Percentiles rank a stretch among this genome's conserved stretches.
phyloP scores from a whole-genome alignment of 2,888 invertebrate species.

The Gastrophysa polygoni region DNA sequence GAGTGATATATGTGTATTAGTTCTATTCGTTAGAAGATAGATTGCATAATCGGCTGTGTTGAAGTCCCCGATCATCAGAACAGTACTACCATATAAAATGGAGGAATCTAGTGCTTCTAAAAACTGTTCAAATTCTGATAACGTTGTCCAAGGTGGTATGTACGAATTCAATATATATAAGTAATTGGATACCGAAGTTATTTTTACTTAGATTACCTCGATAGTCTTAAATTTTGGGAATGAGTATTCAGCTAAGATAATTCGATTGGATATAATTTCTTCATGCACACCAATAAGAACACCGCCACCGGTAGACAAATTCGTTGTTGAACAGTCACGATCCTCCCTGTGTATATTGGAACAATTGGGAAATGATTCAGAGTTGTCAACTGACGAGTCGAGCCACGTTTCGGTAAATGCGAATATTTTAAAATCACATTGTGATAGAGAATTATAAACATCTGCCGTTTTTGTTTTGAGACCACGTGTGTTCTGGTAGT shows the following conservation, averaged over 20 bases:
- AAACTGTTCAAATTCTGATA: neutral
- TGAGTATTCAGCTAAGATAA: neutral
- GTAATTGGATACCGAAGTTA: neutral
- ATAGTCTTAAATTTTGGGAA: neutral
- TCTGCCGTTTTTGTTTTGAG: too few relatives aligned
- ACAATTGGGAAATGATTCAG: neutral
- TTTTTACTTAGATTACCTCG: neutral
- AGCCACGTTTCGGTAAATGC: conserved; percentile 9
- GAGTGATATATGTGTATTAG: too few relatives aligned
- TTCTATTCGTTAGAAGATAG: too few relatives aligned
- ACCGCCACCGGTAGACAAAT: neutral
- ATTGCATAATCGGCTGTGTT: too few relatives aligned
- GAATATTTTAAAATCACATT: conserved; percentile 1
- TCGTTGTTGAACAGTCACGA: neutral
- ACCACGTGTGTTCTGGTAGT: too few relatives aligned
- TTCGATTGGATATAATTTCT: neutral
- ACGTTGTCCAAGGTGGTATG: neutral
- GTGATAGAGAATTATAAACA: too few relatives aligned
- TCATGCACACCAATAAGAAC: conserved; percentile 2
- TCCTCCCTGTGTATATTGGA: neutral
- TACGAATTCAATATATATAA: neutral
- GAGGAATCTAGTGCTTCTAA: too few relatives aligned
- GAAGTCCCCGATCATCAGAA: neutral
- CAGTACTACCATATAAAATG: neutral
- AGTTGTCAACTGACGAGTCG: conserved; percentile 1